phyloP scores from a whole-genome alignment of 2,797 vertebrate genomes.

The Astyanax mexicanus region DNA sequence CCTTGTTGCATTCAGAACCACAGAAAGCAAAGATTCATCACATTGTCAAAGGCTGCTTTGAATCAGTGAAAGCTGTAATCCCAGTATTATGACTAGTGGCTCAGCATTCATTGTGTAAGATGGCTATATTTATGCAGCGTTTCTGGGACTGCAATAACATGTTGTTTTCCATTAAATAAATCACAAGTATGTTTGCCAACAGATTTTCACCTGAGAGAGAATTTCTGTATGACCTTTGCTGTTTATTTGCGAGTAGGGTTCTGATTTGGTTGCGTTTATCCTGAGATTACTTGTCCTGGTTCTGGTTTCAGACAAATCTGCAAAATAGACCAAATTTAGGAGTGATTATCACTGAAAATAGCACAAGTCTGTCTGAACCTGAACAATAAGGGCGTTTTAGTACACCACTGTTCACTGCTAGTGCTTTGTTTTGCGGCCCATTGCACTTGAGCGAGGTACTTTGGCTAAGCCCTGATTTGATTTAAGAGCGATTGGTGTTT shows the following conservation, averaged over 20 bases:
- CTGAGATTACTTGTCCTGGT: constrained; percentile 46
- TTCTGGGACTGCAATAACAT: constrained; percentile 35
- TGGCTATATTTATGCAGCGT: constrained; percentile 37
- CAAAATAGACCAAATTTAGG: constrained; percentile 28
- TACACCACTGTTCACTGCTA: background rate
- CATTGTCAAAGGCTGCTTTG: constrained; percentile 46
- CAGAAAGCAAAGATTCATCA: constrained; percentile 46
- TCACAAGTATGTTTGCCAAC: constrained; percentile 4
- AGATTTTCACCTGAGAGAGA: constrained; percentile 14
- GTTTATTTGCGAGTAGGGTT: constrained; percentile 27
- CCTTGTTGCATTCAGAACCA: constrained; percentile 13
- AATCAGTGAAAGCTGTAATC: constrained; percentile 45
- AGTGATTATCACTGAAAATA: constrained; percentile 46
- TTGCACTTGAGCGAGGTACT: constrained; percentile 24
- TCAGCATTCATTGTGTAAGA: constrained; percentile 42
- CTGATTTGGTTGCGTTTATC: constrained; percentile 41
- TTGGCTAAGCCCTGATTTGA: constrained; percentile 45
- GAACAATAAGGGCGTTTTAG: constrained; percentile 55
- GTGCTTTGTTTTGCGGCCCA: background rate
- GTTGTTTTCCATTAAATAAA: constrained; percentile 22
- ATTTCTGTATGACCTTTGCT: constrained; percentile 1
- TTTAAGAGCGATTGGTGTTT: constrained; percentile 20
- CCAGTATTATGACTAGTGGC: constrained; percentile 32
- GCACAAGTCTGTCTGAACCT: constrained; percentile 48
- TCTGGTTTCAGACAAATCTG: constrained; percentile 52